A percentile compares a stretch with the other conserved stretches of the same genome.
Conservation (phyloP, 1,140 invertebrate genomes). For the Zeugodacus cucurbitae region DNA sequence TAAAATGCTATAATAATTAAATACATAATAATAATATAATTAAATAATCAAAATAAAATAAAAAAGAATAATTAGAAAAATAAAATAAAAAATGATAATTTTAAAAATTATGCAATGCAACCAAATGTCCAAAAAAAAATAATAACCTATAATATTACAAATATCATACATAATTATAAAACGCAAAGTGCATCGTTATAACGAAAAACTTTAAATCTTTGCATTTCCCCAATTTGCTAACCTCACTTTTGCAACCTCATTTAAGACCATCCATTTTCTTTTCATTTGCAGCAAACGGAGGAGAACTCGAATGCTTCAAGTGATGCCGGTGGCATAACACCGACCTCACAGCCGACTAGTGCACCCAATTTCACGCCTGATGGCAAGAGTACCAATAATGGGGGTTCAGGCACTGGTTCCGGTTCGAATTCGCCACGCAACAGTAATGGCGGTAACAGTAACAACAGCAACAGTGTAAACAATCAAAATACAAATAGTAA, state of each 20-base stretch:
- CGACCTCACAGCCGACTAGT: slow-evolving; percentile 57
- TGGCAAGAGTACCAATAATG: slow-evolving; percentile 47
- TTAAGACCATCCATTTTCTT: neutral
- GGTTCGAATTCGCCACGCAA: slow-evolving; percentile 39
- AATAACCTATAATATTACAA: neutral
- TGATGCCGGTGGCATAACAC: slow-evolving; percentile 49
- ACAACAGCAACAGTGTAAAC: neutral
- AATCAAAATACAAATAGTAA: slow-evolving; percentile 6
- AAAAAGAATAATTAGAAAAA: no score
- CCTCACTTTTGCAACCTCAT: no score
- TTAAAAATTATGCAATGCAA: no score
- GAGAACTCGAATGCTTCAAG: slow-evolving; percentile 63
- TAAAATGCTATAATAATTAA: no score
- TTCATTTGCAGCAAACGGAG: slow-evolving; percentile 47
- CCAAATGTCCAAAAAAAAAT: neutral
- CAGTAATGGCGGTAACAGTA: slow-evolving; percentile 51
- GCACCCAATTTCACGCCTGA: slow-evolving; percentile 50
- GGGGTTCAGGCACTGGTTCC: slow-evolving; percentile 41
- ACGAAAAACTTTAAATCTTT: no score
- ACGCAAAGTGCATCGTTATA: no score
- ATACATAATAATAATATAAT: slow-evolving; percentile 8
- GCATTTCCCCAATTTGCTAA: no score
- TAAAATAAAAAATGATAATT: no score
- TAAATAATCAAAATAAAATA: slow-evolving; percentile 3
- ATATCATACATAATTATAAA: no score